Percentiles rank a stretch among this genome's conserved stretches.
phyloP scores from a whole-genome alignment of 2,888 invertebrate species.

The Petrolisthes manimaculis region DNA sequence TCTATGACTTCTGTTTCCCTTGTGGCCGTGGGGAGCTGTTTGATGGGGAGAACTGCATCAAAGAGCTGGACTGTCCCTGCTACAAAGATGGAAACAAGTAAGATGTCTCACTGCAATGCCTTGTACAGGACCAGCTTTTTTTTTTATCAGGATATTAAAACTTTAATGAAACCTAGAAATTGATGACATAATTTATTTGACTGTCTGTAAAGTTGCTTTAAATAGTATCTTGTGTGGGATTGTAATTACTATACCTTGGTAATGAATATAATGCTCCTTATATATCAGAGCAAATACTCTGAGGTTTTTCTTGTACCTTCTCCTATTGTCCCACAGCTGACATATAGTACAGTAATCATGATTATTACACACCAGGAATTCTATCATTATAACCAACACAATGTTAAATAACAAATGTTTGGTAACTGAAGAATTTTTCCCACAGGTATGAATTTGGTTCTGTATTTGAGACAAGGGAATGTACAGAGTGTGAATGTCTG shows the following conservation, averaged over 20 bases:
- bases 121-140: not conserved
- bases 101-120: not conserved
- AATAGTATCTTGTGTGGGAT: no score
- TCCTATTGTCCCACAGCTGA: no score
- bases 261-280: no score
- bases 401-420: not conserved
- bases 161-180: no score
- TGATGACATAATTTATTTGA: no score
- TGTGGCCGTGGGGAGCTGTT: conserved; percentile 75
- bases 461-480: conserved; percentile 79
- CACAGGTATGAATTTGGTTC: conserved; percentile 81
- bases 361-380: no score
- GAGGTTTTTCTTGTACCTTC: no score
- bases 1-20: conserved; percentile 68
- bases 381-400: not conserved
- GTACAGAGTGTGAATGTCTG: conserved; percentile 84
- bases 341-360: no score
- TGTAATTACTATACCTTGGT: no score
- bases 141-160: no score
- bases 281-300: no score
- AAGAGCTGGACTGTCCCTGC: conserved; percentile 83
- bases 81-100: conserved; percentile 77
- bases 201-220: no score
- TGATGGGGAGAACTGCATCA: conserved; percentile 82
- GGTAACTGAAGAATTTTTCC: not conserved